Evolutionary conservation across 2,797 vertebrate genomes (phyloP).

Genomic region (Onychomys leucogaster): DNA sequence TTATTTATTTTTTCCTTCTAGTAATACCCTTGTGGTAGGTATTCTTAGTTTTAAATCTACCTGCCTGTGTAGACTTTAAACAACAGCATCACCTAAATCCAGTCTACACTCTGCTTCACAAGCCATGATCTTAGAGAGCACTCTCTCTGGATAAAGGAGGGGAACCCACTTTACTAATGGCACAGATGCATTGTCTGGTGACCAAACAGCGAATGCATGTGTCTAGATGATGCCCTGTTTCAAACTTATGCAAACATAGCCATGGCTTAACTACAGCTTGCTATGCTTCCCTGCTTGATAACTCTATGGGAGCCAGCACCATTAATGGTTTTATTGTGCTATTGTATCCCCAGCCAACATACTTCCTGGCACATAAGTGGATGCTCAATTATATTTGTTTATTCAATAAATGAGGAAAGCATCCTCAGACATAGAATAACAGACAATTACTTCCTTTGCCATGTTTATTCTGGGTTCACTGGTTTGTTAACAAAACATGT

Average conservation of each 20-base stretch:
- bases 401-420: neutral
- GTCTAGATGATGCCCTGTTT: neutral
- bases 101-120: neutral
- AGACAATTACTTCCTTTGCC: conserved; percentile 35
- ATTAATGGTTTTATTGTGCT: neutral
- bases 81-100: neutral
- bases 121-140: neutral
- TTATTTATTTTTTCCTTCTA: neutral
- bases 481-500: conserved; percentile 25
- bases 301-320: neutral
- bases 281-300: neutral
- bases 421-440: neutral
- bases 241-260: neutral
- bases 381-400: neutral
- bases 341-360: neutral
- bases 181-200: neutral
- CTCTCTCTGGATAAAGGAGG: neutral
- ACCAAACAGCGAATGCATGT: neutral
- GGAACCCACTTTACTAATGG: neutral
- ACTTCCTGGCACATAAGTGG: neutral
- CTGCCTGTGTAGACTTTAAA: neutral
- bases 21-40: neutral
- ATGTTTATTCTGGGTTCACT: neutral
- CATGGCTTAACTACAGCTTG: neutral
- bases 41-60: conserved; percentile 12